Evolutionary conservation across 2,888 invertebrate genomes (phyloP), one percentile per base, ranked within the genome.

Genomic region (Tetragonisca angustula): DNA sequence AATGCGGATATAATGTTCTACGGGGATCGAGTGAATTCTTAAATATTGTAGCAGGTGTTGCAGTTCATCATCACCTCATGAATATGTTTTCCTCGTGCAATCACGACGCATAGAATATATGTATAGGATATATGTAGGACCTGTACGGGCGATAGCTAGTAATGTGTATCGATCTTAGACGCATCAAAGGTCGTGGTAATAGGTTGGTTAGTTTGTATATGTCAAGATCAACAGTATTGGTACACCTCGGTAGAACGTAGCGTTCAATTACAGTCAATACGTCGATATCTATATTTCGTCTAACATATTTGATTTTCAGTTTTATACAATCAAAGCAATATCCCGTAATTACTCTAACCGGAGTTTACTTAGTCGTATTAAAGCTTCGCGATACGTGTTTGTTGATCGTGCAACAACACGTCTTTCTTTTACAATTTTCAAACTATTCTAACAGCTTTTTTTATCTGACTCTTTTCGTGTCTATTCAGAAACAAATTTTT

Each of bases 111-210:
- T 69, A 24, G 64, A 61, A 68, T 21, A 24, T 24, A 27, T 27
- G 27, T 27, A 50, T n/a, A 15, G 4, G 27, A 78, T 68, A 69
- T n/a, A 67, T 27, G 52, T 43, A 43, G 43, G 0, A 9, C 43
- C 70, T 59, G 50, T 50, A 11, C 43, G 64, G 65, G 32, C 27
- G 67, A 72, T 67, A 71, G 50, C 49, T 27, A 19, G 78, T 75
- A 87, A 85, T 78, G 36, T 68, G 59, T 85, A 88, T 88, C 80
- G 87, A 89, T 89, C 84, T 84, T 54, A 82, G 80, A 71, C 67
- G 74, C 71, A 65, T 81, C 88, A 82, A 88, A 89, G 88, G 83
- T 89, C 84, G 81, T 67, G 79, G 84, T 75, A 83, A 89, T 81
- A 50, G 83, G 64, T 77, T 79, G 82, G 75, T 78, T 72, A 68